Evolutionary conservation across 2,888 invertebrate genomes (phyloP), one percentile per base, ranked within the genome.

Genomic region (Drosophila nigritarsus): DNA sequence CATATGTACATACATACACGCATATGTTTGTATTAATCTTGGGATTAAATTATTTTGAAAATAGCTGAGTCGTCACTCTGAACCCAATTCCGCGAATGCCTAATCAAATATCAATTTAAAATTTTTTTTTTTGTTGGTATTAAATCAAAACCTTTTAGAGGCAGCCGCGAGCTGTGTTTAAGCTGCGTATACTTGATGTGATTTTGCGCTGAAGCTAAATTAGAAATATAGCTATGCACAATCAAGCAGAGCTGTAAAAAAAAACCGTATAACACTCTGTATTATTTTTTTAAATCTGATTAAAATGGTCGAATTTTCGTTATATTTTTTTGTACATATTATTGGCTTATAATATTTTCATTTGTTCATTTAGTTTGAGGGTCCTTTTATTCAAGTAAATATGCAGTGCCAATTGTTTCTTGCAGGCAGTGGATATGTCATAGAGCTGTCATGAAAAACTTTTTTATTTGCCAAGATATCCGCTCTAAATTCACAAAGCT

Each of bases 141-240:
- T 42, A 9, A 56, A 42, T 56, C 29, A 30, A 30, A 53, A 13
- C 11, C 18, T 27, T 38, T 53, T 15, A 56, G 15, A 15, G 20
- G 40, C 15, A 56, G 9, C 29, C 15, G 36, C 36, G 11, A 24
- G 18, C 18, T 36, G 36, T 27, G 54, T n/a, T 27, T 24, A 29
- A 38, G 20, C 15, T 54, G 67, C 78, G 74, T 78, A 74, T 71
- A 55, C 67, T 62, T 78, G 64, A 74, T 74, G 42, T 61, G 65
- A 61, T 38, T 58, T 34, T 36, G 34, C 9, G 38, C 24, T 53
- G 29, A 34, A 13, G 50, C 36, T 56, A 29, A 49, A 42, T 70
- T 49, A 24, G 6, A 49, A 58, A 11, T 13, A 27, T 20, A 27
- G 18, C 4, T 5, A 1, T 2, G 5, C 5, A 5, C 13, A 50